Base-by-base conservation (phyloP, 2,888 invertebrate species). In the Leptopilina drosophilae region DNA sequence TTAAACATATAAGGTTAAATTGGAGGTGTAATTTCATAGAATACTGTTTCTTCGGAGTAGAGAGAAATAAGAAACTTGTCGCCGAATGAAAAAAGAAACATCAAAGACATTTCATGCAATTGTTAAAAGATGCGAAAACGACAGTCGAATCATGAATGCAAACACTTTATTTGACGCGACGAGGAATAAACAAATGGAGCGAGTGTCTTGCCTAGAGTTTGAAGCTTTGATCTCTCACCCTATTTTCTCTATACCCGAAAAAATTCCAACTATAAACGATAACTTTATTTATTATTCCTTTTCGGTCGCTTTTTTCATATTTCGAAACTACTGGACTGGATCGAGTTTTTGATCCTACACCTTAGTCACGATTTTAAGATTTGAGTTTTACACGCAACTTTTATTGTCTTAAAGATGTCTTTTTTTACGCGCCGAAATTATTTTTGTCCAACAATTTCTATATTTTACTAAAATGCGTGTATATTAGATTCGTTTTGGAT, bases 181-280 rank as follows among this genome's bases (percentile, higher is more conserved):
- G 82, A 82, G 81, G 81, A 84, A 84, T 84, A 81, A 12, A 20
- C 80, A 80, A 84, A 82, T 81, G 80, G 82, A 78, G 82, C 20
- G 20, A 82, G 80, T 26, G 53, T 73, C 53, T 73, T 77, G 56
- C 76, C 64, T 80, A 76, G 40, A 49, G 49, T 9, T 62, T 81
- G 81, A 80, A 1, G 42, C 89, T 89, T 89, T 89, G 88, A 89
- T 89, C 88, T 87, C 87, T 87, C 87, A 82, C 82, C 83, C 65
- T 59, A 77, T 77, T 80, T 81, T 80, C 76, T 89, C 91, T 91
- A 91, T 20, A 91, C 91, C 11, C 49, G 11, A 12, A 49, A 49
- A 93, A 93, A 93, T 93, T 93, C 93, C 93, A 93, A 93, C 93
- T 93, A n/a, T n/a, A 93, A 93, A 93, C 93, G 93, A 93, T 93